Evolutionary conservation across 2,113 vertebrate genomes (phyloP).

Genomic region (Phodopus roborovskii): DNA sequence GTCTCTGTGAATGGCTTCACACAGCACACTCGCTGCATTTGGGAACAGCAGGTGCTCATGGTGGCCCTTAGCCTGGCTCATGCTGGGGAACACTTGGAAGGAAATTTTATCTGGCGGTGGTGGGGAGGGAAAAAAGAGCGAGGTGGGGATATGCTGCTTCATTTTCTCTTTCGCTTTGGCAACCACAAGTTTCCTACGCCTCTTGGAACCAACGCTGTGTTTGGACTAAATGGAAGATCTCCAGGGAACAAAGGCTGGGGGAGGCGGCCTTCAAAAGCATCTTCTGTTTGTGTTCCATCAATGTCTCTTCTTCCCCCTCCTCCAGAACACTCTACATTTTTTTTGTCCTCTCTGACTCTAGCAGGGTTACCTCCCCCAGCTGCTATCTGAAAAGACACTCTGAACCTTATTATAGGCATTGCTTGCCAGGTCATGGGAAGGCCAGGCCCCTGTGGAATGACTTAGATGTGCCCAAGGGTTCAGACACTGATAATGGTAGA

Average conservation of each 20-base stretch:
- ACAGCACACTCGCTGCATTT: constrained; percentile 66
- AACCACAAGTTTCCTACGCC: constrained; percentile 79
- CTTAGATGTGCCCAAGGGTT: not conserved
- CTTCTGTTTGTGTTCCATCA: constrained; percentile 58
- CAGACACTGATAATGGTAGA: not conserved
- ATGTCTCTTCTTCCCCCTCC: not conserved
- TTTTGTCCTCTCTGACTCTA: not conserved
- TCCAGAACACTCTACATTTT: not conserved
- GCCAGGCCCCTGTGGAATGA: not conserved
- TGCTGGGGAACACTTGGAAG: constrained; percentile 75
- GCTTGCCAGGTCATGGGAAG: not conserved
- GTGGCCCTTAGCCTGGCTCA: constrained; percentile 66
- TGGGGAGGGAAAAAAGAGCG: constrained; percentile 26
- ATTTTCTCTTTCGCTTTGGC: constrained; percentile 71
- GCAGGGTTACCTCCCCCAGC: not conserved
- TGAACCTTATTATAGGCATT: not conserved
- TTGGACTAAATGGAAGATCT: constrained; percentile 80
- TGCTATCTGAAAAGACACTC: not conserved
- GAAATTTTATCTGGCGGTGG: constrained; percentile 77
- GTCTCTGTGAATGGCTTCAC: constrained; percentile 42
- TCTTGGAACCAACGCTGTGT: constrained; percentile 78
- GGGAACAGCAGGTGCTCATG: constrained; percentile 74
- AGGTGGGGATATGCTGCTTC: constrained; percentile 40
- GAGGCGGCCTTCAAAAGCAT: constrained; percentile 65
- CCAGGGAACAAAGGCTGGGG: constrained; percentile 58